Evolutionary conservation across 1,140 invertebrate genomes (phyloP), one percentile per base, ranked within the genome.

Genomic region (Helicorthomorpha holstii): DNA sequence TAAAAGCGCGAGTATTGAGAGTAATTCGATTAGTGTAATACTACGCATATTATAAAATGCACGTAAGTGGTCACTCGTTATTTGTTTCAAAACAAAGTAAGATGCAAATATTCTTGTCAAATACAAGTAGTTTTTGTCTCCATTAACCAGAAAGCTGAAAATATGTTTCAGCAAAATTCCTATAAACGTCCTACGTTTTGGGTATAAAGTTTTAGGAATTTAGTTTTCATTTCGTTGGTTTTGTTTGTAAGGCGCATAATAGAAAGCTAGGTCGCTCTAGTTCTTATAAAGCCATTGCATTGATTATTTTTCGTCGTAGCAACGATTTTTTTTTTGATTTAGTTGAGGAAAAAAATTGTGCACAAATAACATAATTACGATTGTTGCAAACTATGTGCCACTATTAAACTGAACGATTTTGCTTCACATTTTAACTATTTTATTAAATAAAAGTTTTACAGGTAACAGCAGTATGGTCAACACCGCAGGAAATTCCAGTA

Each of bases 391-490:
- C 29, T 16, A 34, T 16, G 7, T 7, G 29, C 16, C 29, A 34
- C 29, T 7, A 7, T 7, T 7, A 7, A 34, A 34, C 7, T 34
- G 16, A 16, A 7, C 7, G 29, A 7, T 16, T 7, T 34, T 16
- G 16, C 43, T 41, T 24, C 29, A 29, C 2, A 2, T 10, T 22
- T 21, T 64, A 38, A 59, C 66, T 48, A 66, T 65, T 57, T 59
- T 66, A 27, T 38, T 27, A 53, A 29, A 55, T 52, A 68, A 81
- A 85, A 14, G 82, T 76, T 65, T 75, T 78, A 67, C 83, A 84
- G 27, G 89, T 58, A 2, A 80, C 79, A 44, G 87, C 72, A 21
- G 79, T 82, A 64, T 94, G 89, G 70, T 94, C 88, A 10, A 88
- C 77, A 51, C 88, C 87, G 68, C 83, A 85, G 44, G 71, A 68